Conservation (phyloP, 2,888 invertebrate genomes). For the Pachliopta kotzebuea region DNA sequence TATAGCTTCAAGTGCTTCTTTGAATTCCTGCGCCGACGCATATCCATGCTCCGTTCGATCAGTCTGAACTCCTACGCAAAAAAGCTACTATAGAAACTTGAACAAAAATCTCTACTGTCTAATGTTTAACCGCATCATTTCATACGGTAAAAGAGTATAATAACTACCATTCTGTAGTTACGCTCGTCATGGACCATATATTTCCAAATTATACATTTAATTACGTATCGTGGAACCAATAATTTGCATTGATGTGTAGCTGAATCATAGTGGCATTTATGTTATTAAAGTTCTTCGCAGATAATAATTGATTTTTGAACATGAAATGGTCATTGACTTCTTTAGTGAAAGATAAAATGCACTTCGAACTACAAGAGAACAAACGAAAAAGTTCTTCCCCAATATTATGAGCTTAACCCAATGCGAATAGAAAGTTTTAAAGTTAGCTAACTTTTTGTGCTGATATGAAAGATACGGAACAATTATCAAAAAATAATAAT, state of each 20-base stretch:
- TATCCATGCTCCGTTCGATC: constrained; percentile 61
- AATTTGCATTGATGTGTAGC: constrained; percentile 37
- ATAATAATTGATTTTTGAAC: constrained; percentile 31
- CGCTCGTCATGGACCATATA: constrained; percentile 33
- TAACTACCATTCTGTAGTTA: constrained; percentile 28
- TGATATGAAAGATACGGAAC: neutral
- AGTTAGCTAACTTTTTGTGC: neutral
- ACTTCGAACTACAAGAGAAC: constrained; percentile 8
- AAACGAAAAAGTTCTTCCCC: constrained; percentile 4
- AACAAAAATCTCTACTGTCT: constrained; percentile 1
- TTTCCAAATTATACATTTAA: constrained; percentile 39
- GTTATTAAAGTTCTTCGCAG: constrained; percentile 33
- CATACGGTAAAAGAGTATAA: constrained; percentile 21
- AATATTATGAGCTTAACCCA: neutral
- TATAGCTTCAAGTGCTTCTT: constrained; percentile 67
- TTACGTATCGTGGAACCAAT: constrained; percentile 39
- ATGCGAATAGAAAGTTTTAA: neutral
- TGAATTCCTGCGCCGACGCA: constrained; percentile 69
- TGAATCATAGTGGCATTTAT: constrained; percentile 32
- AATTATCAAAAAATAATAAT: neutral
- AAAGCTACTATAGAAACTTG: constrained; percentile 26
- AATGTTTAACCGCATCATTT: neutral
- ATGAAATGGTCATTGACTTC: constrained; percentile 34
- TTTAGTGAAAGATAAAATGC: constrained; percentile 19
- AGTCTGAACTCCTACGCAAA: constrained; percentile 59